phyloP scores from a whole-genome alignment of 92 coral and sea anemone genomes.

The Desmophyllum pertusum region DNA sequence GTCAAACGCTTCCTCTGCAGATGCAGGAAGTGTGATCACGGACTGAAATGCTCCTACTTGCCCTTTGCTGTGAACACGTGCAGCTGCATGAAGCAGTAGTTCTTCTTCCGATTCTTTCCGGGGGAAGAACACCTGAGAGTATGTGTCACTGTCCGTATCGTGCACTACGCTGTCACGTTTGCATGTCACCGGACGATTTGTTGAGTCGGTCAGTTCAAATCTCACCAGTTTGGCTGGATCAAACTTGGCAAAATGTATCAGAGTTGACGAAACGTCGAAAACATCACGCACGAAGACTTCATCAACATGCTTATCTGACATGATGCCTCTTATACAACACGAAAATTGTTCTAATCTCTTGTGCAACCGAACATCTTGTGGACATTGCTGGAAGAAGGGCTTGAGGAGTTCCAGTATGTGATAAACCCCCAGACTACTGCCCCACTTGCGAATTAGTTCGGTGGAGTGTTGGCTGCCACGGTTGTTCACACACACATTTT shows the following conservation, averaged over 20 bases:
- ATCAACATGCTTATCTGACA: neutral
- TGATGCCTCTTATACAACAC: neutral
- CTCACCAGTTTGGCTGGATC: conserved; percentile 18
- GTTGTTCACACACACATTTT: neutral
- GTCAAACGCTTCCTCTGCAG: neutral
- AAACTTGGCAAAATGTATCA: conserved; percentile 13
- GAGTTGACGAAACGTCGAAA: neutral
- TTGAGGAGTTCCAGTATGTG: conserved; percentile 3
- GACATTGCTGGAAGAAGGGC: conserved; percentile 16
- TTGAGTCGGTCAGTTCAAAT: neutral
- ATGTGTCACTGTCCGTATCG: neutral
- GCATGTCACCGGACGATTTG: neutral
- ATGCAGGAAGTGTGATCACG: neutral
- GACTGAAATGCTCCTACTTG: neutral
- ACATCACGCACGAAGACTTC: neutral
- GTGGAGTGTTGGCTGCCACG: neutral
- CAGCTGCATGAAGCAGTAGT: conserved; percentile 6
- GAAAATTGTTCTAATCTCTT: conserved; percentile 5
- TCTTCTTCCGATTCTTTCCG: neutral
- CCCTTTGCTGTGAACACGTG: neutral
- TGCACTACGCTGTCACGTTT: neutral
- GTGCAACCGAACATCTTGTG: neutral
- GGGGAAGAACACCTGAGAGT: neutral
- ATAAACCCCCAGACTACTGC: neutral
- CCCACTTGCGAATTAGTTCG: neutral